Conservation (phyloP, 2,797 vertebrate species). For the Xenentodon cancila region DNA sequence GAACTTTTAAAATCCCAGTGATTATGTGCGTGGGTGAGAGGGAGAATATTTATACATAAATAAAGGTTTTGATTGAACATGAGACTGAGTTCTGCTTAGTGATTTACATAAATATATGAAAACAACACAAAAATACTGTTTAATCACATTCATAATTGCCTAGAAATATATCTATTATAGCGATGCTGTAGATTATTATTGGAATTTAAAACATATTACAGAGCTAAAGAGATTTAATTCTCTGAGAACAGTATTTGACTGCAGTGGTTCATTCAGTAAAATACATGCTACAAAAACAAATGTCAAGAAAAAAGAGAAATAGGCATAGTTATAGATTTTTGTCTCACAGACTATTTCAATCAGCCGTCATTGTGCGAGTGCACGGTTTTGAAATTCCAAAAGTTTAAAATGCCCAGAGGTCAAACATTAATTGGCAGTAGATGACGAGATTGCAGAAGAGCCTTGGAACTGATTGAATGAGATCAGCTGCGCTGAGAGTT, state of each 20-base stretch:
- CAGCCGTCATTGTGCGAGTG: not conserved
- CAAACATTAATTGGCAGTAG: conserved; percentile 31
- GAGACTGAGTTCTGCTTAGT: conserved; percentile 1
- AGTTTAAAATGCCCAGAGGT: conserved; percentile 31
- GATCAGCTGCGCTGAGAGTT: conserved; percentile 10
- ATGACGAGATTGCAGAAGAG: conserved; percentile 11
- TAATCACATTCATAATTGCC: too few relatives aligned
- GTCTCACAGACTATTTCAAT: not conserved
- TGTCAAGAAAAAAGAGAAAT: not conserved
- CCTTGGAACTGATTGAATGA: not conserved
- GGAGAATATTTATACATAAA: not conserved
- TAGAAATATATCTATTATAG: too few relatives aligned
- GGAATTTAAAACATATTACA: too few relatives aligned
- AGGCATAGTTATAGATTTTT: not conserved
- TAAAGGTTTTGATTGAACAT: conserved; percentile 8
- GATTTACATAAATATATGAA: not conserved
- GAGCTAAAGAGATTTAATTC: too few relatives aligned
- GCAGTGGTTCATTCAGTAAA: conserved; percentile 1
- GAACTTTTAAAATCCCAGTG: conserved; percentile 60
- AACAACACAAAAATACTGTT: too few relatives aligned
- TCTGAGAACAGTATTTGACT: not conserved
- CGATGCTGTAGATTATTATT: too few relatives aligned
- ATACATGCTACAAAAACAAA: conserved; percentile 9
- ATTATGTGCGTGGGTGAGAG: conserved; percentile 21
- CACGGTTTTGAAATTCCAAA: conserved; percentile 5